A percentile compares a stretch with the other conserved stretches of the same genome.
Conservation (phyloP, 2,888 invertebrate genomes). For the Candidula unifasciata region DNA sequence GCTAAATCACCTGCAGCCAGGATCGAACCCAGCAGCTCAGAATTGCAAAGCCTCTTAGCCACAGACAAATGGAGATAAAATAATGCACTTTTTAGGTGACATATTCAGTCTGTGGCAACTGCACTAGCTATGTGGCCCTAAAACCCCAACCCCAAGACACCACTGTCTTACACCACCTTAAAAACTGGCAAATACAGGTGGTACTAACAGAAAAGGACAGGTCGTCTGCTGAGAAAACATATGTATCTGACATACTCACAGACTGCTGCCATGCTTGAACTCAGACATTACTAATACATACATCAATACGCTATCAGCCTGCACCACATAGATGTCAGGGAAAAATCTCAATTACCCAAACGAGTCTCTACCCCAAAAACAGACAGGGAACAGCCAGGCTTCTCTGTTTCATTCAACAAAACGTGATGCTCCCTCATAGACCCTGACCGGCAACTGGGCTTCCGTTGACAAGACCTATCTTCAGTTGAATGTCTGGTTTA, state of each 20-base stretch:
- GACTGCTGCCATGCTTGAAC: slow-evolving; percentile 16
- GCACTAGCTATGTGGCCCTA: too few species aligned
- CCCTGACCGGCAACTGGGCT: slow-evolving; percentile 22
- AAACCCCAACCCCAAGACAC: too few species aligned
- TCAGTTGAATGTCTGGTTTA: slow-evolving; percentile 33
- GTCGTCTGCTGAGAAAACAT: too few species aligned
- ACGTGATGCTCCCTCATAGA: not conserved
- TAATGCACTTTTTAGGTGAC: too few species aligned
- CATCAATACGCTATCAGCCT: not conserved
- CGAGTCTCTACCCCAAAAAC: not conserved
- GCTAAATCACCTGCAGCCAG: too few species aligned
- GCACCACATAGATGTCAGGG: not conserved
- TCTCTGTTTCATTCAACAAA: not conserved
- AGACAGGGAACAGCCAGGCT: not conserved
- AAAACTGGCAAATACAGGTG: too few species aligned
- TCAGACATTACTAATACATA: not conserved
- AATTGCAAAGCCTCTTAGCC: too few species aligned
- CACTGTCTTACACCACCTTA: too few species aligned
- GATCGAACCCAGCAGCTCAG: too few species aligned
- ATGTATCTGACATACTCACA: not conserved
- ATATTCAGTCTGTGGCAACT: too few species aligned
- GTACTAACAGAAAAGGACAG: too few species aligned
- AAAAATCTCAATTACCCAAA: not conserved
- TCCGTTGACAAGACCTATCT: slow-evolving; percentile 38
- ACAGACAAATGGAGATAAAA: too few species aligned